These are phyloP conservation scores for Cynocephalus volans DNA, from an alignment of 2,113 vertebrate genomes.

Conservation along the genomic window DNA sequence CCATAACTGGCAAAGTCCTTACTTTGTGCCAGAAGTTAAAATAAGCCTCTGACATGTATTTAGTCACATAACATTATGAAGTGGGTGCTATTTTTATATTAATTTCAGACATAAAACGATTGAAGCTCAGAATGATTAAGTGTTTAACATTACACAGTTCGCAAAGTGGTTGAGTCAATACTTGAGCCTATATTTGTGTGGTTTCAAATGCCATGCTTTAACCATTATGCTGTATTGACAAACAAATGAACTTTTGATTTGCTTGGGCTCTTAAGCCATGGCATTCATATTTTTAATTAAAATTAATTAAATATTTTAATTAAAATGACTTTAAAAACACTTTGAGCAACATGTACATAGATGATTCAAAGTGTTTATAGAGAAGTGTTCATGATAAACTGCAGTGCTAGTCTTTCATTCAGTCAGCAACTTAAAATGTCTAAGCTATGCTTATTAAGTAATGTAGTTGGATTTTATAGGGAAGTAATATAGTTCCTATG, in stretches of 20 bases:
- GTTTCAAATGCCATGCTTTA: background rate
- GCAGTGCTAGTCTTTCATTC: background rate
- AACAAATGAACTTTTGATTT: background rate
- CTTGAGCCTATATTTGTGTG: background rate
- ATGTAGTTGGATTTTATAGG: background rate
- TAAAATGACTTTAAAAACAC: background rate
- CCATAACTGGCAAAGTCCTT: background rate
- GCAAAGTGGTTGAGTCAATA: background rate
- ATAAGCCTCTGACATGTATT: background rate
- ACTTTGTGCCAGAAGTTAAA: background rate
- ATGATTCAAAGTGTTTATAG: background rate
- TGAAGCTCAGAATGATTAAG: background rate
- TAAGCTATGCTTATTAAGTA: background rate
- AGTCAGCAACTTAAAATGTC: background rate
- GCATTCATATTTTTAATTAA: background rate
- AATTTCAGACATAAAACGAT: background rate
- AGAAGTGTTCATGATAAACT: background rate
- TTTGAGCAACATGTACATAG: background rate
- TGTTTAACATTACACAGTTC: background rate
- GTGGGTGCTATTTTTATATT: background rate
- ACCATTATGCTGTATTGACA: background rate
- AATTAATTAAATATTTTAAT: constrained; percentile 35
- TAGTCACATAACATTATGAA: background rate
- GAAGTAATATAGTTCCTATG: background rate
- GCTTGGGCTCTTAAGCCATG: background rate